A percentile compares a stretch with the other conserved stretches of the same genome.
Evolutionary conservation across 2,888 invertebrate species (phyloP).

Genomic region (Pheosia tremula): DNA sequence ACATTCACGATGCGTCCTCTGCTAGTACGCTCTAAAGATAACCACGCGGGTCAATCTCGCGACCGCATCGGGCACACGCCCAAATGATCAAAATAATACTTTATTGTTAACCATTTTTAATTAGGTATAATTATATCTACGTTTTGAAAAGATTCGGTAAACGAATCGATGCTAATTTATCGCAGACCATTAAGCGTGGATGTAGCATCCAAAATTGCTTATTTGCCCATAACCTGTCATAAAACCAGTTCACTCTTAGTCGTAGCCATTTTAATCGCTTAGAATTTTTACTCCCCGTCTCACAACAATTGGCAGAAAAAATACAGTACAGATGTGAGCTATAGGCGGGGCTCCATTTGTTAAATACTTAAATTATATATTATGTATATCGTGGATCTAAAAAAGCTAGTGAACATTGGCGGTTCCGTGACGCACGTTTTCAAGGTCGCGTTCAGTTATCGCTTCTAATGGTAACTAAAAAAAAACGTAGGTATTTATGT

Average conservation of each 20-base stretch:
- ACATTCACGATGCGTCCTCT: constrained; percentile 66
- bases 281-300: too few species aligned
- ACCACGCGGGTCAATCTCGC: constrained; percentile 58
- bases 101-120: not conserved
- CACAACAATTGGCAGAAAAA: too few species aligned
- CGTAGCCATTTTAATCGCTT: too few species aligned
- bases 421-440: constrained; percentile 34
- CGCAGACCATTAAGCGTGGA: too few species aligned
- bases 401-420: constrained; percentile 20
- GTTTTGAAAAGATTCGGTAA: not conserved
- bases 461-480: constrained; percentile 30
- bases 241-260: too few species aligned
- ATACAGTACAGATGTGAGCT: too few species aligned
- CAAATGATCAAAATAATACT: constrained; percentile 47
- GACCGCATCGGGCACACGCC: constrained; percentile 62
- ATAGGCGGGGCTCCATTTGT: too few species aligned
- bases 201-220: too few species aligned
- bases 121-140: not conserved
- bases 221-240: too few species aligned
- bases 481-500: constrained; percentile 3
- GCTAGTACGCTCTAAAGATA: constrained; percentile 69
- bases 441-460: constrained; percentile 37
- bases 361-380: too few species aligned
- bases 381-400: constrained; percentile 19
- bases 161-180: constrained; percentile 4